phyloP scores from a whole-genome alignment of 2,113 vertebrate species.

The Myanophis thanlyinensis region DNA sequence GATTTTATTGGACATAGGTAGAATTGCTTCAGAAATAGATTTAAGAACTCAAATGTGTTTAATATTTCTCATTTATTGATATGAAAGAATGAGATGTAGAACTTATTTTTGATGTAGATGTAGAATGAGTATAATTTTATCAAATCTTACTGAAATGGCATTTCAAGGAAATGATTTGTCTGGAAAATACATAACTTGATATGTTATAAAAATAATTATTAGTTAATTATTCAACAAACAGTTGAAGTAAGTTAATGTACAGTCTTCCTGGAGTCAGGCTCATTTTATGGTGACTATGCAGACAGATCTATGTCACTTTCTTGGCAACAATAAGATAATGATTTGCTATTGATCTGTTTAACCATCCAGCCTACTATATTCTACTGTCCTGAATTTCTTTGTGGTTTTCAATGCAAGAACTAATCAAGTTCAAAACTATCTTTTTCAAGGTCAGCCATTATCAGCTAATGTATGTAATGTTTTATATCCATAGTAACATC shows the following conservation, averaged over 20 bases:
- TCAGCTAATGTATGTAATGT: neutral
- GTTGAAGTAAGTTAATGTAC: neutral
- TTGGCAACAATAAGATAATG: neutral
- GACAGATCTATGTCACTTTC: neutral
- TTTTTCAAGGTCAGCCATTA: neutral
- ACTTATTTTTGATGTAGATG: neutral
- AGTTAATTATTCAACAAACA: neutral
- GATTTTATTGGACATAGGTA: neutral
- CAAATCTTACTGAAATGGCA: neutral
- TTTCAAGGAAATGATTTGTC: slow-evolving; percentile 21
- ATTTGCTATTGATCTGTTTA: neutral
- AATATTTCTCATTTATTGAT: neutral
- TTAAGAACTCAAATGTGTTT: neutral
- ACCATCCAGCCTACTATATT: neutral
- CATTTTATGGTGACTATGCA: neutral
- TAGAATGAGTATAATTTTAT: neutral
- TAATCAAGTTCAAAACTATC: neutral
- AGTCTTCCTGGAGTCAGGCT: neutral
- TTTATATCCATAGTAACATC: neutral
- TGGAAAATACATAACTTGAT: neutral
- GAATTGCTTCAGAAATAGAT: neutral
- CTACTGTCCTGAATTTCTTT: neutral
- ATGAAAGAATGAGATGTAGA: neutral
- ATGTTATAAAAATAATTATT: slow-evolving; percentile 4
- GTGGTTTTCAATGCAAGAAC: neutral